phyloP scores from a whole-genome alignment of 1,140 invertebrate species.

The Uloborus diversus region DNA sequence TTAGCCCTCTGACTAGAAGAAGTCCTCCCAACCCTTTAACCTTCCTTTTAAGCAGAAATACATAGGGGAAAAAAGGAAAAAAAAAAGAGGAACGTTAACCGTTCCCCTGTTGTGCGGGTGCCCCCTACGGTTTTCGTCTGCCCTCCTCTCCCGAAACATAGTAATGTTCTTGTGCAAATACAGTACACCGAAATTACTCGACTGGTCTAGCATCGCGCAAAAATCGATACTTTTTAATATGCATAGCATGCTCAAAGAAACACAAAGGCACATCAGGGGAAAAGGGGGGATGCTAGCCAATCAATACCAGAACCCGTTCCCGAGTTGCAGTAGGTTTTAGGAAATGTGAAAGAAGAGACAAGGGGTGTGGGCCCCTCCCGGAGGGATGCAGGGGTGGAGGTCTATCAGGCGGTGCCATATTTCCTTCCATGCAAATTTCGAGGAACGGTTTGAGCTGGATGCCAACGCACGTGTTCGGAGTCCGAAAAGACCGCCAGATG shows the following conservation, averaged over 20 bases:
- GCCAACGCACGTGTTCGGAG: conserved; percentile 46
- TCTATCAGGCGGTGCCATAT: conserved; percentile 52
- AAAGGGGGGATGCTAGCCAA: conserved; percentile 23
- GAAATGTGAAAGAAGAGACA: conserved; percentile 17
- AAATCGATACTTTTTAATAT: conserved; percentile 62
- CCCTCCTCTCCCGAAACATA: neutral
- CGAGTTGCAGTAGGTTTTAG: conserved; percentile 16
- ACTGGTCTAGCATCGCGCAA: conserved; percentile 9
- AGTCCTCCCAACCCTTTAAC: conserved; percentile 45
- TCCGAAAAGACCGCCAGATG: conserved; percentile 30
- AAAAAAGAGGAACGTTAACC: conserved; percentile 26
- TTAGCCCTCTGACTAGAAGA: too few relatives aligned
- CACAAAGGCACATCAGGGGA: conserved; percentile 51
- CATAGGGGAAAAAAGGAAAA: conserved; percentile 11
- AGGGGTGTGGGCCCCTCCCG: neutral
- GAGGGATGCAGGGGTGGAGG: neutral
- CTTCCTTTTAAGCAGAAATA: neutral
- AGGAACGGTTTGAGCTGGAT: conserved; percentile 8
- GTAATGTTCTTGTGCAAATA: conserved; percentile 55
- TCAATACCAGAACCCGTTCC: conserved; percentile 47
- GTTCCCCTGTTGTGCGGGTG: too few relatives aligned
- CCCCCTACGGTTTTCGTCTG: neutral
- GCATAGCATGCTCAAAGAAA: conserved; percentile 60
- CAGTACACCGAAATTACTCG: conserved; percentile 53
- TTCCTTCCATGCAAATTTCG: conserved; percentile 47